Conservation (phyloP, 1,140 invertebrate genomes). For the Archegozetes longisetosus region DNA sequence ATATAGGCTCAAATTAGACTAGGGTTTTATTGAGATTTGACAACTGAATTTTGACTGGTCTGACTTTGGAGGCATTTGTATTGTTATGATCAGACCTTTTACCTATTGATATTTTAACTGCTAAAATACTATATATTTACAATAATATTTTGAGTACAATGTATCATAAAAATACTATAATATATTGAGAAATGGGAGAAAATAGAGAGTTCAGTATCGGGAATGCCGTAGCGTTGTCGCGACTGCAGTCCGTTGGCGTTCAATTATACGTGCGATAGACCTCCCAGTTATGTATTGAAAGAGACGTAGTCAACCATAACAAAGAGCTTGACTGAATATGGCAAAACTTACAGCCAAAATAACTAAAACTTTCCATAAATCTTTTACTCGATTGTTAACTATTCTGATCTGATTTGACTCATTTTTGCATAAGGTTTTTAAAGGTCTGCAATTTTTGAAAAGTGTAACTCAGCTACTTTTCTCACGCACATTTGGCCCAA, state of each 20-base stretch:
- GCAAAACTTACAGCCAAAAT: not conserved
- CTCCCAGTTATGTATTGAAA: not conserved
- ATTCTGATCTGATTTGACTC: not conserved
- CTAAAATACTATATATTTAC: not conserved
- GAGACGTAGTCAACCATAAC: not conserved
- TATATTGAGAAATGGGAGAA: not conserved
- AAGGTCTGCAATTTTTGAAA: not conserved
- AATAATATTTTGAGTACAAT: not conserved
- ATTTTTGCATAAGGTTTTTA: not conserved
- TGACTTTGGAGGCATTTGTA: too few relatives aligned
- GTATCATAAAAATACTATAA: too few relatives aligned
- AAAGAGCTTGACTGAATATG: not conserved
- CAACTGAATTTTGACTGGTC: too few relatives aligned
- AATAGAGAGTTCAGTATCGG: not conserved
- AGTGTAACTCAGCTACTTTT: not conserved
- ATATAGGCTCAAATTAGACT: too few relatives aligned
- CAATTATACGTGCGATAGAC: not conserved
- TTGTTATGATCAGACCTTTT: not conserved
- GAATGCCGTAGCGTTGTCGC: not conserved
- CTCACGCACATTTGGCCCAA: not conserved
- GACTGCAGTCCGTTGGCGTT: not conserved
- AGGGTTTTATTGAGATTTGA: too few relatives aligned
- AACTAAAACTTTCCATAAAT: not conserved
- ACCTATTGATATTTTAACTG: too few relatives aligned
- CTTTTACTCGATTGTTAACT: not conserved